A percentile compares a stretch with the other conserved stretches of the same genome.
Evolutionary conservation across 2,888 invertebrate species (phyloP).

Genomic region (Chloromyia formosa): DNA sequence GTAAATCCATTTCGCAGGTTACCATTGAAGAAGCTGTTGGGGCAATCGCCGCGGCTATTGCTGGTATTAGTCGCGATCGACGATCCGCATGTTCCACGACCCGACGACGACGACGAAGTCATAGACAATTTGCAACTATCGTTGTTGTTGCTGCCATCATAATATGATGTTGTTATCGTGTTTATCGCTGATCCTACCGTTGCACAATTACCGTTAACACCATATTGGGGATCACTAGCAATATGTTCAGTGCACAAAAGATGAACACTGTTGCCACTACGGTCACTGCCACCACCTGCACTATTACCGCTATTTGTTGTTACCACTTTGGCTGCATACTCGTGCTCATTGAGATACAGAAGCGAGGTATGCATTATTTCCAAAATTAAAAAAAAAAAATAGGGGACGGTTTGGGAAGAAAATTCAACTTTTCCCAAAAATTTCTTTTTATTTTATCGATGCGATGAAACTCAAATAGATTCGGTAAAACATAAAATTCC

Average conservation of each 20-base stretch:
- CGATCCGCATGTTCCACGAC: neutral
- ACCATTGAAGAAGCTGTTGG: constrained; percentile 34
- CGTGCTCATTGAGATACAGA: constrained; percentile 18
- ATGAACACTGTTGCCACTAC: constrained; percentile 35
- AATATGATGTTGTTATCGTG: neutral
- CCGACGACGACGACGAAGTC: too few relatives aligned
- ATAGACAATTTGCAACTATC: neutral
- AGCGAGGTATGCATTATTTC: constrained; percentile 34
- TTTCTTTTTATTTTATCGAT: too few relatives aligned
- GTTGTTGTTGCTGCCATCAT: neutral
- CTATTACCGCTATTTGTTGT: neutral
- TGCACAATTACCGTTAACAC: constrained; percentile 27
- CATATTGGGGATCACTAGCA: constrained; percentile 26
- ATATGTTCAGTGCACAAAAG: constrained; percentile 41
- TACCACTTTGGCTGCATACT: constrained; percentile 34
- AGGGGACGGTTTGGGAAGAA: too few relatives aligned
- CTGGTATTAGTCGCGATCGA: neutral
- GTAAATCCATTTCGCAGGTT: constrained; percentile 54
- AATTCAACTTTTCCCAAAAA: too few relatives aligned
- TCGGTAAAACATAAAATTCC: too few relatives aligned
- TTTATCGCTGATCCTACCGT: neutral
- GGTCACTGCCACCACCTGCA: neutral
- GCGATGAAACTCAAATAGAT: too few relatives aligned
- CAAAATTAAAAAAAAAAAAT: neutral
- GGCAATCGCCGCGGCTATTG: neutral